phyloP scores from a whole-genome alignment of 2,888 invertebrate species.

The Leucophenga montana region DNA sequence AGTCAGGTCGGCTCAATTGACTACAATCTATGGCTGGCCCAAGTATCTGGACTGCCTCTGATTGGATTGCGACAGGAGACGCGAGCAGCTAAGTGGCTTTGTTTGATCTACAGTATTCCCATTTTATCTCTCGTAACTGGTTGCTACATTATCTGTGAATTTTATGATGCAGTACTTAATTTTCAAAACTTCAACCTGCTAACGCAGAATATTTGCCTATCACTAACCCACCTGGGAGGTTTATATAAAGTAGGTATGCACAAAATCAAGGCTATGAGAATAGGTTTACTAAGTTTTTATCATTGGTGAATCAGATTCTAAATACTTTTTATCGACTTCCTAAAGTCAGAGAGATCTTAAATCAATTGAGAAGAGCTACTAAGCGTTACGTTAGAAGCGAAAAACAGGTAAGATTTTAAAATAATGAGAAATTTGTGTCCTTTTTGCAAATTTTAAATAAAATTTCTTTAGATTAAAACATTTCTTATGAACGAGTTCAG shows the following conservation, averaged over 20 bases:
- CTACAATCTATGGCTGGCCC: conserved; percentile 57
- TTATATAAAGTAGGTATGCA: conserved; percentile 45
- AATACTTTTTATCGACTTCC: conserved; percentile 34
- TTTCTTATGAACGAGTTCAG: conserved; percentile 33
- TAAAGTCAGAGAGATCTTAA: conserved; percentile 31
- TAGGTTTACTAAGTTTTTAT: not conserved
- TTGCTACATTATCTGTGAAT: conserved; percentile 31
- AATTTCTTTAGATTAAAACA: conserved; percentile 19
- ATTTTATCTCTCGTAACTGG: conserved; percentile 8
- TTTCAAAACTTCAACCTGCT: conserved; percentile 34
- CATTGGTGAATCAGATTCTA: conserved; percentile 23
- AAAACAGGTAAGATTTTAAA: conserved; percentile 27
- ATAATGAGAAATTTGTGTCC: no score
- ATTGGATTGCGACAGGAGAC: conserved; percentile 38
- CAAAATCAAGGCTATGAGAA: not conserved
- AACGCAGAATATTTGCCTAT: conserved; percentile 43
- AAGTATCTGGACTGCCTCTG: conserved; percentile 56
- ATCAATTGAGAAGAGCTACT: conserved; percentile 29
- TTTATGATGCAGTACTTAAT: conserved; percentile 31
- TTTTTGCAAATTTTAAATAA: not conserved
- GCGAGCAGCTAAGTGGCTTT: not conserved
- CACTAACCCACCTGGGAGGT: conserved; percentile 47
- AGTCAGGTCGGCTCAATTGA: conserved; percentile 61
- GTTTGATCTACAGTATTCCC: conserved; percentile 1
- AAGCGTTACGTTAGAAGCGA: conserved; percentile 32